Conservation (phyloP, 1,140 invertebrate species). For the Charaxes varanes region DNA sequence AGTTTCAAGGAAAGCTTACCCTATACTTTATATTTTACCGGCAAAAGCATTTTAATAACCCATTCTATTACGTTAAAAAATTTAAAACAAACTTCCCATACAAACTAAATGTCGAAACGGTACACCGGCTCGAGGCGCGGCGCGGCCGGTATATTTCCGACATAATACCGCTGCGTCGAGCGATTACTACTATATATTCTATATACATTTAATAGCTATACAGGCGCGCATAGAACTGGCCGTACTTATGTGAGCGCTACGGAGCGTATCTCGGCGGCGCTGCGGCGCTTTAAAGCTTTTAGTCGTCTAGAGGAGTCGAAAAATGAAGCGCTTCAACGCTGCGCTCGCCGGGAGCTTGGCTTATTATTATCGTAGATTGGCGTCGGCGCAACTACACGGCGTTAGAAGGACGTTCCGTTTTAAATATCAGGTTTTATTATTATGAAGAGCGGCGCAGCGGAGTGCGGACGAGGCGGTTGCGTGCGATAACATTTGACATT, state of each 20-base stretch:
- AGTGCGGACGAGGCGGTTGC: conserved; percentile 68
- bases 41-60: conserved; percentile 54
- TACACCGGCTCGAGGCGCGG: conserved; percentile 64
- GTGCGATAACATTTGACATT: conserved; percentile 73
- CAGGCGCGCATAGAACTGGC: conserved; percentile 74
- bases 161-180: conserved; percentile 74
- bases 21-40: conserved; percentile 59
- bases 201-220: conserved; percentile 75
- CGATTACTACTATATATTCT: conserved; percentile 75
- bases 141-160: conserved; percentile 72
- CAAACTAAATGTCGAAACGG: conserved; percentile 68
- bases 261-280: conserved; percentile 36
- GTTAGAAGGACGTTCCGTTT: conserved; percentile 75
- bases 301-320: conserved; percentile 29
- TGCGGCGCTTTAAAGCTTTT: conserved; percentile 41
- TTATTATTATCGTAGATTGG: conserved; percentile 75
- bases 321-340: conserved; percentile 48
- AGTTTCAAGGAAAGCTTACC: conserved; percentile 58
- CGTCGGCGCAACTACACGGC: conserved; percentile 74
- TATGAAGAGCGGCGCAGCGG: conserved; percentile 71
- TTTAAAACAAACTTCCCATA: conserved; percentile 67
- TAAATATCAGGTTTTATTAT: conserved; percentile 75
- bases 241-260: conserved; percentile 73
- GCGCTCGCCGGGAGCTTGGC: conserved; percentile 47
- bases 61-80: conserved; percentile 59